Base-by-base conservation (phyloP, 2,888 invertebrate species). In the Lamproptera curius region DNA sequence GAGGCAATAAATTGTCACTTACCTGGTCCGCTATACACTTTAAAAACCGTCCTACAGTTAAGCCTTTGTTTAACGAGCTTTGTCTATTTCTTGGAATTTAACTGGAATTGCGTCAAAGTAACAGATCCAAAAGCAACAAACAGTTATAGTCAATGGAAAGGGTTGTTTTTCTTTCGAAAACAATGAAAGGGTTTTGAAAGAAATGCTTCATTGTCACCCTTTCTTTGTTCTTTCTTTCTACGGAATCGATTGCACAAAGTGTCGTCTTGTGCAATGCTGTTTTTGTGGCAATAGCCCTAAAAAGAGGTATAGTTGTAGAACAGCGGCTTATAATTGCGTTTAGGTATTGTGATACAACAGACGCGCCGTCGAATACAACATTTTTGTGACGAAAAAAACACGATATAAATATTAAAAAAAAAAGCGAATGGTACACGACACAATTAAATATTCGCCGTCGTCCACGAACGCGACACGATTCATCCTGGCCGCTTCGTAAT, bases 91-190 rank as follows among this genome's bases (percentile, higher is more conserved):
- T 60, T 55, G 72, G 77, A 77, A 80, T 65, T 66, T 55, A 55
- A 63, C 59, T 69, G 63, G 55, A 52, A 59, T 82, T 76, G 77
- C 77, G 72, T 81, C 74, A 77, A 78, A 70, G 68, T 81, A 84
- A 80, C 77, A 73, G 78, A 61, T 59, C 62, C 59, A 58, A 51
- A 53, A 56, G 52, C 61, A 66, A 73, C 73, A 76, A 80, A 78
- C 71, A 68, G 71, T 75, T 61, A 58, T 61, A 43, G 34, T 76
- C 67, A 77, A 82, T 73, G 64, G 70, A 50, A 82, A 85, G 84
- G 83, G 85, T 85, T 84, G 82, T 76, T 80, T 76, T 77, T 79
- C 75, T 78, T 76, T 65, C 65, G 52, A 72, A 69, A 59, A 64
- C 59, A 70, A 76, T 79, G 73, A 81, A 81, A 76, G 83, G 78